Evolutionary conservation across 2,797 vertebrate genomes (phyloP), one percentile per base, ranked within the genome.

Genomic region (Fratercula arctica): DNA sequence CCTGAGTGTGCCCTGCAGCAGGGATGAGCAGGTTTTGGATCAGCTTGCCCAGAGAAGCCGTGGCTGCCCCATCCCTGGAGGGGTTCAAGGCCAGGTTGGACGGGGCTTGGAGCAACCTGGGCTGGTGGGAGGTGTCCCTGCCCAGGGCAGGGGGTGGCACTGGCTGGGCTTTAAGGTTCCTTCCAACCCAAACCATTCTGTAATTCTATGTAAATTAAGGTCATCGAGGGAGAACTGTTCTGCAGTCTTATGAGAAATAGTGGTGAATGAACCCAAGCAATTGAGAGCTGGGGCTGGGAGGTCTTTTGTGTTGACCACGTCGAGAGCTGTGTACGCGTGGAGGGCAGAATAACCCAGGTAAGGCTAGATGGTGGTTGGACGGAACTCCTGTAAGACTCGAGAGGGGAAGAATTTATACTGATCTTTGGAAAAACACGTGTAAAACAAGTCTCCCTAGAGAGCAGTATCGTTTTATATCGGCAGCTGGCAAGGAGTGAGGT

Each of bases 351-450:
- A 31, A 50, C 3, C 1, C 1, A 6, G 18, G 3, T 14, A 20
- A 76, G 74, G 50, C 13, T 18, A 28, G 50, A 53, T 3, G 0
- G 0, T 2, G 17, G 10, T 7, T 9, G 8, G 13, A 7, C 28
- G 48, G 20, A 81, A 16, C 19, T 33, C 24, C 41, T 28, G 4
- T 17, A 17, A 82, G 46, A 25, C 20, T n/a, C 17, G 39, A 68
- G 37, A 57, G 19, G 9, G 51, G 12, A 54, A 53, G 46, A 84
- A 75, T 74, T 92, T 63, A 39, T 46, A n/a, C 11, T 20, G 39
- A 39, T 69, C 76, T 85, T 74, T 66, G 21, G 26, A 54, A 91
- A 93, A 95, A 48, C 35, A 69, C 29, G 4, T 43, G 51, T 77
- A 80, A 87, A 91, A 29, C 60, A 43, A 46, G 19, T 11, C 12